Evolutionary conservation across 2,888 invertebrate species (phyloP), one percentile per base, ranked within the genome.

Genomic region (Melinaea marsaeus): DNA sequence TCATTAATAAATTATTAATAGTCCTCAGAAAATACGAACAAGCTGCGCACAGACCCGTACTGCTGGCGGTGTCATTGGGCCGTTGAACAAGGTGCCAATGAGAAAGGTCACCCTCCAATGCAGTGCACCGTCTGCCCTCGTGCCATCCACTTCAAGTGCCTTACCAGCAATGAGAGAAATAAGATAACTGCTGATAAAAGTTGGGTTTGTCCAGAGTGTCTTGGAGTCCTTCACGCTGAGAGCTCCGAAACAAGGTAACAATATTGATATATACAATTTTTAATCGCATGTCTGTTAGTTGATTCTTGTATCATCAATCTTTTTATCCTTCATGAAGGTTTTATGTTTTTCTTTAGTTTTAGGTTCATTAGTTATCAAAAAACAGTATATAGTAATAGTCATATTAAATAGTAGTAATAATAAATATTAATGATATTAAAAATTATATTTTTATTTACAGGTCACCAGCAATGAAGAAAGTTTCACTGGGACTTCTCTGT

Each of bases 21-120:
- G 85, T 64, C 67, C 60, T 58, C 64, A 62, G 77, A 77, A 1
- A 78, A 75, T n/a, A 63, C 57, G 9, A 76, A 72, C 55, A 88
- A 83, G 69, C 74, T 85, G 2, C 78, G 92, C 34, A 91, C 92
- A 78, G 97, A 97, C 83, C 91, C 93, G 13, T 98, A 95, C 82
- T 99, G 98, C 83, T 99, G 98, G 98, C 91, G 95, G 68, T 98
- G 98, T 76, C 97, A 98, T 78, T 94, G 94, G 77, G 94, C 94
- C 56, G 91, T 91, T 2, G 93, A 92, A 37, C 84, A 86, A 32
- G 75, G 79, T n/a, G 78, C 88, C 13, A 82, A 75, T 69, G 87
- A 89, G 61, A 88, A 85, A 67, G 66, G 72, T 0, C 84, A 84
- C 60, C 67, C 79, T 5, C 84, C 88, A 2, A 84, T 93, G 74